Base-by-base conservation (phyloP, 2,113 vertebrate species). In the Lanius ludovicianus region DNA sequence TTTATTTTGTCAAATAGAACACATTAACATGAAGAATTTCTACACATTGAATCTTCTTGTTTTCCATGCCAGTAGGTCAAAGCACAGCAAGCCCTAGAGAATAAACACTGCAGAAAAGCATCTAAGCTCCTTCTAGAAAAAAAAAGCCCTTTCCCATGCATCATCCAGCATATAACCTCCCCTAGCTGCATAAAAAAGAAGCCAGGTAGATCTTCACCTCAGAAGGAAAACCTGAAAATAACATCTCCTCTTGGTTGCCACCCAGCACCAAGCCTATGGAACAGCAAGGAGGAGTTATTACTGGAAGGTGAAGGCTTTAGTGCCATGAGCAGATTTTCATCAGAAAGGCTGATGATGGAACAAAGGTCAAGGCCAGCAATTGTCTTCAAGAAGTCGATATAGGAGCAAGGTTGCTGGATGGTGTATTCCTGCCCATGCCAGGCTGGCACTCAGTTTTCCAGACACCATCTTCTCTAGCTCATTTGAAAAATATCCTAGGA, bases 101-200 rank as follows among this genome's bases (percentile, higher is more conserved):
- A 60, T 5, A 56, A 16, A 23, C 0, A 5, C 9, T 77, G 21
- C 20, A 62, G 11, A 23, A 57, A 35, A 46, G 1, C 3, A 1
- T 27, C 19, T 53, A 47, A 82, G 11, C 3, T 65, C 2, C 28
- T 65, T 25, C 5, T 16, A 90, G 42, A 15, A 56, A 24, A 18
- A 22, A 23, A 19, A 37, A 71, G 2, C 2, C 15, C 6, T 73
- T 73, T 8, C 11, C 3, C 28, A 46, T 15, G 17, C 5, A 57
- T 64, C 2, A 55, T 25, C 20, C 30, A 16, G 3, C 41, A 78
- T 41, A 46, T 18, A 70, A 19, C 4, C 15, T 25, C 4, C 11
- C 33, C 20, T 8, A 67, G 13, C 16, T 50, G 4, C 14, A 44
- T 8, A 60, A 52, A 65, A 53, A 53, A 41, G 5, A 0, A 65